Base-by-base conservation (phyloP, 2,888 invertebrate species). In the Rutpela maculata region DNA sequence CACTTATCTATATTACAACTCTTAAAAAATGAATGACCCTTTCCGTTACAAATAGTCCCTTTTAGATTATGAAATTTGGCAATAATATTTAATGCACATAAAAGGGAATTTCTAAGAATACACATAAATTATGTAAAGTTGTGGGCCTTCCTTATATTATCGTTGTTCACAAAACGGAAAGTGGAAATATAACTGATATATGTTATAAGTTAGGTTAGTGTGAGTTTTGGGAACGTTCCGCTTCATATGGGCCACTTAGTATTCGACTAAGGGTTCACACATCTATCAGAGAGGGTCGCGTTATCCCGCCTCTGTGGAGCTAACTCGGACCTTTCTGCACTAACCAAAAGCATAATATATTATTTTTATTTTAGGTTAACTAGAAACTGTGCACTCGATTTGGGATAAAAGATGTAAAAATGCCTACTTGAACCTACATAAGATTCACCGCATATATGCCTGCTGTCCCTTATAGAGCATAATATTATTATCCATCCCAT, bases 61-160 rank as follows among this genome's bases (percentile, higher is more conserved):
- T 65, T 43, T 43, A 22, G 65, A 65, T 65, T 65, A 59, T 57
- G 69, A 69, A 69, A 69, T 69, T 69, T 59, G 31, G 26, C 38
- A 35, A 59, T 69, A 69, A 69, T 59, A 57, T 43, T 73, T 59
- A 59, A 63, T 43, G 65, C 74, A 43, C 26, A 55, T 17, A 43
- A 74, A 73, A 77, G 69, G 68, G 69, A 76, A 77, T 77, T 68
- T 50, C 68, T 59, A 74, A 74, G 77, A 68, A 73, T 77, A 67
- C 62, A 74, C 77, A 77, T 77, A 77, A 77, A 74, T 77, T 77
- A 77, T 77, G 77, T 57, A 76, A 62, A 76, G 65, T 76, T 59
- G 57, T n/a, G 38, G 59, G 43, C 26, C 77, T 62, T 72, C 72
- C 59, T 63, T 75, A 70, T 65, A 70, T 75, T 75, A 70, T 70